These are phyloP conservation scores for Anastrepha obliqua DNA, from an alignment of 1,140 invertebrate genomes.

Conservation along the genomic window DNA sequence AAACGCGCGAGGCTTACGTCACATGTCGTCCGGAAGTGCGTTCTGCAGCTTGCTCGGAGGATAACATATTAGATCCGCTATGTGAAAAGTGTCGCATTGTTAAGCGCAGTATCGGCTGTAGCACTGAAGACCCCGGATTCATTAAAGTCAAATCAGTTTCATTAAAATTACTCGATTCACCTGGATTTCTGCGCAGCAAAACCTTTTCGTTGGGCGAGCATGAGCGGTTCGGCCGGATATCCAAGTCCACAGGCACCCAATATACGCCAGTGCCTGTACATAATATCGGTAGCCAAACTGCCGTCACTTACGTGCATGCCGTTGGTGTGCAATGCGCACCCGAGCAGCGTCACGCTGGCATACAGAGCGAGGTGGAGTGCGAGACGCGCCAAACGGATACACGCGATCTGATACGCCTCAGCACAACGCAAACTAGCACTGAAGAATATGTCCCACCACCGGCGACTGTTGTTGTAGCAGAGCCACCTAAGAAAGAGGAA, in stretches of 20 bases:
- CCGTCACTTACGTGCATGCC: constrained; percentile 54
- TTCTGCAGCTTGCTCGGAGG: constrained; percentile 75
- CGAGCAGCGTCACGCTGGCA: constrained; percentile 59
- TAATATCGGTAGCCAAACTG: constrained; percentile 62
- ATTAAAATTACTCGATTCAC: constrained; percentile 58
- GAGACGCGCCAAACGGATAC: constrained; percentile 66
- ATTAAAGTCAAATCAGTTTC: constrained; percentile 59
- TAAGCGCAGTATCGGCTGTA: constrained; percentile 74
- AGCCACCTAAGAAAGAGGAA: constrained; percentile 58
- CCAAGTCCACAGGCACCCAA: constrained; percentile 67
- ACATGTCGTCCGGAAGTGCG: constrained; percentile 72
- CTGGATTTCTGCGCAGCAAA: constrained; percentile 64
- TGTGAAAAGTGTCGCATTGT: constrained; percentile 76
- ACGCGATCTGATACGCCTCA: constrained; percentile 62
- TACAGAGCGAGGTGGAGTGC: constrained; percentile 61
- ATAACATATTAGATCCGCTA: constrained; percentile 73
- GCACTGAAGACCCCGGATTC: constrained; percentile 69
- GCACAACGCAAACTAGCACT: constrained; percentile 59
- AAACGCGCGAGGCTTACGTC: constrained; percentile 69
- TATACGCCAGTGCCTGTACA: constrained; percentile 59
- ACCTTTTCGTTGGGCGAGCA: constrained; percentile 70
- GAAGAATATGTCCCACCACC: constrained; percentile 64
- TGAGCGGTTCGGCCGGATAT: constrained; percentile 62
- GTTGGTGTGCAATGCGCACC: constrained; percentile 64
- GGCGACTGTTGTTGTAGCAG: not conserved